A percentile compares a stretch with the other conserved stretches of the same genome.
phyloP scores from a whole-genome alignment of 2,113 vertebrate genomes.

The Glareola pratincola region DNA sequence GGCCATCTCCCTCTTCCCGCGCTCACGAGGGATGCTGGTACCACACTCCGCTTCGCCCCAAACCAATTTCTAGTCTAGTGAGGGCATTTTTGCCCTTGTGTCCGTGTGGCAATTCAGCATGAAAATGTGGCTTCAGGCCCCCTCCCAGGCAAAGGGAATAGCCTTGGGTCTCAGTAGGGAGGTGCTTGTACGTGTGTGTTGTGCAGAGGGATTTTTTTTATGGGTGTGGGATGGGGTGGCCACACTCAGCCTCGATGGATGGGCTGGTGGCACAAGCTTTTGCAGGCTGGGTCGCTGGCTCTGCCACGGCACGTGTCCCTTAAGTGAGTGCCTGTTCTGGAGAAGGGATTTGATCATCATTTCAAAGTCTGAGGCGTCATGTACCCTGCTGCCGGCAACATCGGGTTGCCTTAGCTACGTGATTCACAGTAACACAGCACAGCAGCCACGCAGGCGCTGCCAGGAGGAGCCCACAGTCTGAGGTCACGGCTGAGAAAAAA shows the following conservation, averaged over 20 bases:
- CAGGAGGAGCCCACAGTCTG: not conserved
- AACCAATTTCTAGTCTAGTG: not conserved
- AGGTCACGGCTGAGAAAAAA: not conserved
- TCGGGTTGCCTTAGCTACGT: slow-evolving; percentile 13
- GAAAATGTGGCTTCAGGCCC: not conserved
- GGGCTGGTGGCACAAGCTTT: not conserved
- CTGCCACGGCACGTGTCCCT: not conserved
- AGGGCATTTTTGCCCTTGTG: not conserved
- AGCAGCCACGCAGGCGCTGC: not conserved
- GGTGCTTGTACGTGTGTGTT: no score
- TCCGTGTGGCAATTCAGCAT: not conserved
- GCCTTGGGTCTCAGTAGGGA: accelerated
- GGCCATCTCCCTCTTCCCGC: not conserved
- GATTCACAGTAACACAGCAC: slow-evolving; percentile 6
- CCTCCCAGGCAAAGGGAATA: not conserved
- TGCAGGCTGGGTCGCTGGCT: not conserved
- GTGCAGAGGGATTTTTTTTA: not conserved
- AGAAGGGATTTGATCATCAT: not conserved
- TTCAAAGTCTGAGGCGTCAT: not conserved
- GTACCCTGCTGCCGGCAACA: not conserved
- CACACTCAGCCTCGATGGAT: accelerated
- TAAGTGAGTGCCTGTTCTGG: not conserved
- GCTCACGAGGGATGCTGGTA: not conserved
- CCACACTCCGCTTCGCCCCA: not conserved
- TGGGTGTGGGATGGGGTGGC: not conserved